phyloP scores from a whole-genome alignment of 1,140 invertebrate genomes.

The Oedothorax gibbosus region DNA sequence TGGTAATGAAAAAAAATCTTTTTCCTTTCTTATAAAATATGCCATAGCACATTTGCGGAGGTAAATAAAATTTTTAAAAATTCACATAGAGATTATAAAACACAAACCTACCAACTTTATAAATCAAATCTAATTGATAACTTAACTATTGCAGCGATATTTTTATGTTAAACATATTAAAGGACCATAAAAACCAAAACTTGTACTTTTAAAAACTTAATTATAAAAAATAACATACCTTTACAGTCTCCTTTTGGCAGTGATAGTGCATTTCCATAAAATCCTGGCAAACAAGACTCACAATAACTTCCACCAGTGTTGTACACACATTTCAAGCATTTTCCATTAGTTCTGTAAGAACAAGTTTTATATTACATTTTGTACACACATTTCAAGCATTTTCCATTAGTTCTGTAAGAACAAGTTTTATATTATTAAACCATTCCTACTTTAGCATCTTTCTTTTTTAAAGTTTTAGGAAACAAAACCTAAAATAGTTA shows the following conservation, averaged over 20 bases:
- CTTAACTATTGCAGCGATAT: too few species aligned
- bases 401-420: slow-evolving; percentile 72
- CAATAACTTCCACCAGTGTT: slow-evolving; percentile 88
- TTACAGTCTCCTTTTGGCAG: slow-evolving; percentile 90
- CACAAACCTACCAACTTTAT: too few species aligned
- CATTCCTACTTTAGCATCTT: too few species aligned
- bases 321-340: slow-evolving; percentile 97
- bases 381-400: slow-evolving; percentile 97
- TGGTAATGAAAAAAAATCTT: too few species aligned
- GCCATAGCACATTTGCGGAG: neutral
- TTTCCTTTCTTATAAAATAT: neutral
- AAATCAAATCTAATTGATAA: too few species aligned
- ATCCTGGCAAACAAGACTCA: slow-evolving; percentile 90
- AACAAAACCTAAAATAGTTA: too few species aligned
- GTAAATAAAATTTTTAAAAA: too few species aligned
- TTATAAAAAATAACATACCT: slow-evolving; percentile 66
- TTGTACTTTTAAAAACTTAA: slow-evolving; percentile 14
- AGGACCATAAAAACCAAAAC: too few species aligned
- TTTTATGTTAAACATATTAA: too few species aligned
- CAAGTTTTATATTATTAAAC: slow-evolving; percentile 1
- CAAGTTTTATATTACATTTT: too few species aligned
- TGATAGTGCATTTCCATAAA: slow-evolving; percentile 84
- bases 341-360: slow-evolving; percentile 72
- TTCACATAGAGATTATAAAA: too few species aligned
- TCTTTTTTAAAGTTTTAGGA: too few species aligned